Evolutionary conservation across 2,113 vertebrate genomes (phyloP).

Genomic region (Piaya cayana): DNA sequence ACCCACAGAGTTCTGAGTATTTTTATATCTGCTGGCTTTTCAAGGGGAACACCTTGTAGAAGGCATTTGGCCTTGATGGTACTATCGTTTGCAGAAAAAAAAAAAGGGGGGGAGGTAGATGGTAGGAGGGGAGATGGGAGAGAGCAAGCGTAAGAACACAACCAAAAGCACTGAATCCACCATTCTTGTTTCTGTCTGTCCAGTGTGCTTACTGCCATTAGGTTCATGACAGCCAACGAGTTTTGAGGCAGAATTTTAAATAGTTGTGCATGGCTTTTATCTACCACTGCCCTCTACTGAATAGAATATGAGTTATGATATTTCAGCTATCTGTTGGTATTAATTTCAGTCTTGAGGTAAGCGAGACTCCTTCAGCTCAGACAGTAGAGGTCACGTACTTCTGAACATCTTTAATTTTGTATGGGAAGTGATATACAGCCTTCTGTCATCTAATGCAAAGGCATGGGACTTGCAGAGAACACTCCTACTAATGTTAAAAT

Average conservation of each 20-base stretch:
- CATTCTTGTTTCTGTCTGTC: not conserved
- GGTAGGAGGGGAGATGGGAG: not conserved
- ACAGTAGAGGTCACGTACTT: not conserved
- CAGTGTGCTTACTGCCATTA: not conserved
- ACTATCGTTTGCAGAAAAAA: not conserved
- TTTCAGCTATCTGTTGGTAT: not conserved
- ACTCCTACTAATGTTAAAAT: not conserved
- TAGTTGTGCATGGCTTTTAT: not conserved
- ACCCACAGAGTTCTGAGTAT: slow-evolving; percentile 18
- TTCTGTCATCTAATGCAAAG: not conserved
- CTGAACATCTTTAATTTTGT: slow-evolving; percentile 3
- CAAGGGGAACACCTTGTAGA: not conserved
- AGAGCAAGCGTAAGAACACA: not conserved
- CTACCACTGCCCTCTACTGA: slow-evolving; percentile 53
- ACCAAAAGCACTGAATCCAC: not conserved
- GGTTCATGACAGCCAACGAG: not conserved
- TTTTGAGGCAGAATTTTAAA: not conserved
- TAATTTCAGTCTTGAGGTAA: not conserved
- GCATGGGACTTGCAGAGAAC: not conserved
- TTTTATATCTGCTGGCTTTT: slow-evolving; percentile 13
- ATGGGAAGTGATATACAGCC: not conserved
- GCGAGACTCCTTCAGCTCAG: not conserved
- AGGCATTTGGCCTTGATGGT: not conserved
- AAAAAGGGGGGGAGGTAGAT: no score
- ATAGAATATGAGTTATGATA: not conserved